Percentiles rank a stretch among this genome's conserved stretches.
Conservation (phyloP, 2,888 invertebrate species). For the Hermodice carunculata region DNA sequence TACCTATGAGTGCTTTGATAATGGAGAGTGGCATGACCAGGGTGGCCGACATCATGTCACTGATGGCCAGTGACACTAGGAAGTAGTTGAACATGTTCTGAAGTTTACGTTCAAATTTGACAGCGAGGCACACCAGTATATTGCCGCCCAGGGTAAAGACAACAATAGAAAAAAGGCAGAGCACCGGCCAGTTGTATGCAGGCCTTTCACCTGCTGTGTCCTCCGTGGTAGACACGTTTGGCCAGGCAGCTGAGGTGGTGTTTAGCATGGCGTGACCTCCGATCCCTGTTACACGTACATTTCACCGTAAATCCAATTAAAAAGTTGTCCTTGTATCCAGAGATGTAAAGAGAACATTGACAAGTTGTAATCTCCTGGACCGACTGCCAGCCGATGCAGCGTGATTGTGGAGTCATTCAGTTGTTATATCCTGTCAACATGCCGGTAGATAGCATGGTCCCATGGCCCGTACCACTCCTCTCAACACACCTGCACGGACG, state of each 20-base stretch:
- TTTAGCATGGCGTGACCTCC: conserved; percentile 10
- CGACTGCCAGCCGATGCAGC: too few species aligned
- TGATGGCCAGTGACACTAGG: conserved; percentile 46
- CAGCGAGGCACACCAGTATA: conserved; percentile 48
- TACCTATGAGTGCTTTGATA: conserved; percentile 39
- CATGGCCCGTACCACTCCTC: too few species aligned
- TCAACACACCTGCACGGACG: too few species aligned
- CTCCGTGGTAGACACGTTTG: too few species aligned
- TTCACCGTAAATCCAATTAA: too few species aligned
- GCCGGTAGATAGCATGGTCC: too few species aligned
- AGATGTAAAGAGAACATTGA: too few species aligned
- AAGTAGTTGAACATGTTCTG: conserved; percentile 53
- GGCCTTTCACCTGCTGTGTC: too few species aligned
- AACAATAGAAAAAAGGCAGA: conserved; percentile 42
- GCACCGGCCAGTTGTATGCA: conserved; percentile 40
- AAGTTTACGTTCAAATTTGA: conserved; percentile 44
- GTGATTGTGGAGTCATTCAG: too few species aligned
- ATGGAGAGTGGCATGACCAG: conserved; percentile 47
- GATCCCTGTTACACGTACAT: not conserved
- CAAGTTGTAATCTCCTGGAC: too few species aligned
- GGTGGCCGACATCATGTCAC: conserved; percentile 44
- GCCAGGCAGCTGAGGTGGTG: conserved; percentile 6
- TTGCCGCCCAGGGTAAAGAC: conserved; percentile 46
- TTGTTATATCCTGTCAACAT: too few species aligned
- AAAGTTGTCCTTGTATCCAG: too few species aligned